Conservation (phyloP, 2,797 vertebrate species). For the Bryconaethiops microstoma region DNA sequence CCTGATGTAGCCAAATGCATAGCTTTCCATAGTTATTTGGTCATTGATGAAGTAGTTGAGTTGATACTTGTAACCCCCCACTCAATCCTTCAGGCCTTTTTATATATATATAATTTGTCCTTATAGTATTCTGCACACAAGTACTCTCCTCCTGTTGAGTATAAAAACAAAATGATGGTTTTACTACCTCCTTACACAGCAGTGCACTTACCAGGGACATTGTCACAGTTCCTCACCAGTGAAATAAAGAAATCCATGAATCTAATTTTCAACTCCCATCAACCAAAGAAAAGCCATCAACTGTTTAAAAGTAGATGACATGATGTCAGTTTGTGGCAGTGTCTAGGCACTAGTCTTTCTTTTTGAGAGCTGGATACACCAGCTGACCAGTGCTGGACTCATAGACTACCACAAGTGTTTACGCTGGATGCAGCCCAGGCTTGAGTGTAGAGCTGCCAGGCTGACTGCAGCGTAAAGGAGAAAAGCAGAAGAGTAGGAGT, state of each 20-base stretch:
- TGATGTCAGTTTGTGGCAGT: slow-evolving; percentile 40
- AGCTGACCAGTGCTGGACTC: slow-evolving; percentile 20
- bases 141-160: background rate
- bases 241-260: slow-evolving; percentile 50
- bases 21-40: too few relatives aligned
- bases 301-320: slow-evolving; percentile 22
- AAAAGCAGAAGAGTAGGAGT: slow-evolving; percentile 51
- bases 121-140: background rate
- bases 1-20: too few relatives aligned
- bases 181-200: background rate
- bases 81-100: background rate
- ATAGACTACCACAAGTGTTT: slow-evolving; percentile 34
- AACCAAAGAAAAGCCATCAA: slow-evolving; percentile 22
- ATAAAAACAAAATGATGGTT: background rate
- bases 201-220: slow-evolving; percentile 5
- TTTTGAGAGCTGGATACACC: slow-evolving; percentile 20
- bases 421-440: slow-evolving; percentile 41
- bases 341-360: slow-evolving; percentile 12
- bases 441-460: slow-evolving; percentile 40
- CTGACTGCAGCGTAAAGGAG: slow-evolving; percentile 39
- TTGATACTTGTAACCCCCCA: too few relatives aligned
- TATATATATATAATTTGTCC: background rate
- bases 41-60: too few relatives aligned
- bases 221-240: slow-evolving; percentile 32
- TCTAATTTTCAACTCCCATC: slow-evolving; percentile 33